Evolutionary conservation across 2,113 vertebrate species (phyloP).

Genomic region (Ceyx cyanopectus): DNA sequence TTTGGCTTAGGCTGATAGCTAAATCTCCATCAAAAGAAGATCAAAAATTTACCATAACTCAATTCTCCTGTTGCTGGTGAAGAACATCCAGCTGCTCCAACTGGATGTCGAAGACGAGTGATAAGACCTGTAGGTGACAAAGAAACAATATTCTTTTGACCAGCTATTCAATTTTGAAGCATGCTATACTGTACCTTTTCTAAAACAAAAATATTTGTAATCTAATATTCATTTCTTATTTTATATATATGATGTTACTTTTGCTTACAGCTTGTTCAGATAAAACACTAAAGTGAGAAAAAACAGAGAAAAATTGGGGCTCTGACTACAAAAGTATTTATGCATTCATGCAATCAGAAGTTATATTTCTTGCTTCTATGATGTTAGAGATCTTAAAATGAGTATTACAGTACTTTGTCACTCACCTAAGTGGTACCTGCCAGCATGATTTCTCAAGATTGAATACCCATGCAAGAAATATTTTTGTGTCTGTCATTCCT

Average conservation of each 20-base stretch:
- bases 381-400: background rate
- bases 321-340: background rate
- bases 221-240: background rate
- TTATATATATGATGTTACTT: background rate
- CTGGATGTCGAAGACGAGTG: conserved; percentile 82
- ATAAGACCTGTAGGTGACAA: conserved; percentile 78
- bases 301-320: background rate
- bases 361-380: background rate
- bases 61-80: conserved; percentile 78
- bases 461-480: background rate
- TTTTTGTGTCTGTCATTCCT: background rate
- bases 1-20: background rate
- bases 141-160: background rate
- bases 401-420: background rate
- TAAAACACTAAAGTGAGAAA: background rate
- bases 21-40: background rate
- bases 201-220: background rate
- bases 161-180: background rate
- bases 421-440: background rate
- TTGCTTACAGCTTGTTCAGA: background rate
- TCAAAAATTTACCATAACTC: conserved; percentile 80
- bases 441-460: background rate
- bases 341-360: background rate
- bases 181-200: fast-evolving
- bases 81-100: conserved; percentile 78